phyloP scores from a whole-genome alignment of 2,113 vertebrate genomes.

The Leptosomus discolor region DNA sequence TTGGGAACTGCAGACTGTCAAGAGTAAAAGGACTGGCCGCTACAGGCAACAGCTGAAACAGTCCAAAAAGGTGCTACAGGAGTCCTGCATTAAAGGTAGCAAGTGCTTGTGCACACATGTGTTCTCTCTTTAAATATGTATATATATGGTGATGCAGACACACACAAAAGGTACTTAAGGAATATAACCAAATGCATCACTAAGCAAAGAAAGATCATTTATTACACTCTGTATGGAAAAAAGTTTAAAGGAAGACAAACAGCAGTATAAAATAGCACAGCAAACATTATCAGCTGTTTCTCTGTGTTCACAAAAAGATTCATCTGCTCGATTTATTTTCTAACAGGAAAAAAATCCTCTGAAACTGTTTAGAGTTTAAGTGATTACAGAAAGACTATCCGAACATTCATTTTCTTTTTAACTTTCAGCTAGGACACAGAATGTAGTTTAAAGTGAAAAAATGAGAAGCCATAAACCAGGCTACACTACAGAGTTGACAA shows the following conservation, averaged over 20 bases:
- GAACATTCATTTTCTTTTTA: neutral
- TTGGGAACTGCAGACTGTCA: neutral
- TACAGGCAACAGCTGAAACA: neutral
- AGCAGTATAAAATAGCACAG: neutral
- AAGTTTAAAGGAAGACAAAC: neutral
- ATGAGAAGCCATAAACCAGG: neutral
- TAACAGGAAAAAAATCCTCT: neutral
- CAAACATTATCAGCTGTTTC: neutral
- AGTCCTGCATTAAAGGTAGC: neutral
- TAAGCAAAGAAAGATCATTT: neutral
- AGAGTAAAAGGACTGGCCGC: neutral
- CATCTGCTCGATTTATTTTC: neutral
- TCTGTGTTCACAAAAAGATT: neutral
- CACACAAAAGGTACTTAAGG: neutral
- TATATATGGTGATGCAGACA: neutral
- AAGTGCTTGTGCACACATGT: rapidly evolving
- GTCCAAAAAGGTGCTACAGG: neutral
- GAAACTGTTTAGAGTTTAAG: neutral
- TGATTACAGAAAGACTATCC: neutral
- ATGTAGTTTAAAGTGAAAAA: neutral
- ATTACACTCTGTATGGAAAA: neutral
- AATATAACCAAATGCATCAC: neutral
- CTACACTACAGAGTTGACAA: neutral
- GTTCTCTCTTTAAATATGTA: neutral
- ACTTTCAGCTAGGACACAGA: neutral